Evolutionary conservation across 2,113 vertebrate genomes (phyloP).

Genomic region (Mungos mungo): DNA sequence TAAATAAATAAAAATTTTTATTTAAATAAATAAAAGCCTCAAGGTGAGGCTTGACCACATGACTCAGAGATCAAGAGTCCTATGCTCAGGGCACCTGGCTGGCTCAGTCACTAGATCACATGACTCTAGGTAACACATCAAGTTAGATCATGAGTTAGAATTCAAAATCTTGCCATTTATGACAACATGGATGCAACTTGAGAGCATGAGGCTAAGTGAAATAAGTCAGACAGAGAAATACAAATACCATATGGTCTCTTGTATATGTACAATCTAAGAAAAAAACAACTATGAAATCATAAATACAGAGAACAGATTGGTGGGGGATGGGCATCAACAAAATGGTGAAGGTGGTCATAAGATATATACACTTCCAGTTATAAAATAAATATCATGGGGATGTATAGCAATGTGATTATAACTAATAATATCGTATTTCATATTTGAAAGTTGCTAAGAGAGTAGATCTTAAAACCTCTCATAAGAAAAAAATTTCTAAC

Average conservation of each 20-base stretch:
- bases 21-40: too few relatives aligned
- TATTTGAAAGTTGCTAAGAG: background rate
- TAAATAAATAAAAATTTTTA: too few relatives aligned
- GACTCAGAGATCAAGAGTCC: too few relatives aligned
- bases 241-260: background rate
- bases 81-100: too few relatives aligned
- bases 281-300: background rate
- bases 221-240: background rate
- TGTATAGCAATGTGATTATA: background rate
- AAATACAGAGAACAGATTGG: background rate
- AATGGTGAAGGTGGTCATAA: background rate
- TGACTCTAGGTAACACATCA: background rate
- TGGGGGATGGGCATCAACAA: background rate
- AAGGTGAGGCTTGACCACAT: too few relatives aligned
- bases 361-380: background rate
- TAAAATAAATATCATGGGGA: background rate
- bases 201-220: background rate
- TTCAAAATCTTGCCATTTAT: background rate
- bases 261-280: background rate
- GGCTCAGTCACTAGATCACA: too few relatives aligned
- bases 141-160: background rate
- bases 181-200: background rate
- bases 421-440: background rate
- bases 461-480: background rate
- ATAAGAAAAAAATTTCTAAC: background rate